These are phyloP conservation scores for Promerops cafer DNA, from an alignment of 2,113 vertebrate species.

Conservation along the genomic window DNA sequence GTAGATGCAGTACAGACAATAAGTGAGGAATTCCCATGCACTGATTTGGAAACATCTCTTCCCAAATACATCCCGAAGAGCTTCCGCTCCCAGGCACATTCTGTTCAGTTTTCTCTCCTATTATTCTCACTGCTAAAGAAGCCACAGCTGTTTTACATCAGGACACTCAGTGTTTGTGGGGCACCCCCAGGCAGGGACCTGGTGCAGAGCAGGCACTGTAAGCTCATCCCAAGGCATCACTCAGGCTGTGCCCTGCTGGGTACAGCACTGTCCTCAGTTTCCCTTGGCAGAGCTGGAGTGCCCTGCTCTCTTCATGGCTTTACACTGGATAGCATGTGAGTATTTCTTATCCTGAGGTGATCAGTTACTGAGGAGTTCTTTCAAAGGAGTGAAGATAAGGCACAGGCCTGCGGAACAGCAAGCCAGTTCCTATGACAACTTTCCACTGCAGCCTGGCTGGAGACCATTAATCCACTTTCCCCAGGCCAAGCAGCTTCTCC, in stretches of 20 bases:
- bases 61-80: not conserved
- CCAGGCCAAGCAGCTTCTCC: not conserved
- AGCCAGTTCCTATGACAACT: slow-evolving; percentile 49
- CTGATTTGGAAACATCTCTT: not conserved
- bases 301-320: not conserved
- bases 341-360: not conserved
- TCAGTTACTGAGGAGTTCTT: not conserved
- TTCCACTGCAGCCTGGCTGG: slow-evolving; percentile 32
- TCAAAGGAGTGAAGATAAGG: not conserved
- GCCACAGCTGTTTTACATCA: not conserved
- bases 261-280: not conserved
- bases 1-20: not conserved
- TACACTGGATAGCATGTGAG: not conserved
- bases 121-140: not conserved
- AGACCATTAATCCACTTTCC: not conserved
- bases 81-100: not conserved
- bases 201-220: rapidly evolving
- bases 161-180: not conserved
- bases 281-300: not conserved
- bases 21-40: not conserved
- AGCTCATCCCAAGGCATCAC: not conserved
- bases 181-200: not conserved
- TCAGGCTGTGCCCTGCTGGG: not conserved
- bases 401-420: not conserved
- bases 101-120: not conserved